phyloP scores from a whole-genome alignment of 1,140 invertebrate genomes.

The Orchesella cincta region DNA sequence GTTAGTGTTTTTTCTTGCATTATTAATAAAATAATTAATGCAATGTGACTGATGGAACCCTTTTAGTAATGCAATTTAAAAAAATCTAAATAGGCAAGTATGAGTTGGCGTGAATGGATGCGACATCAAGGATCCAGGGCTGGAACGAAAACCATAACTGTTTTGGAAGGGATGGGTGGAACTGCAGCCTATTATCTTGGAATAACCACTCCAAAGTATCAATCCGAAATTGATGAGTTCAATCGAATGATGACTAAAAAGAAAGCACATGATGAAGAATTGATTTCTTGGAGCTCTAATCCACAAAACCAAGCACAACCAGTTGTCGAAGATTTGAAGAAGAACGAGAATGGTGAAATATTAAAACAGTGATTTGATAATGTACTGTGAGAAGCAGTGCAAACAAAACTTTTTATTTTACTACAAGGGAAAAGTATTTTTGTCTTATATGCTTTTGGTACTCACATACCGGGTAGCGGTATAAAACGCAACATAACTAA shows the following conservation, averaged over 20 bases:
- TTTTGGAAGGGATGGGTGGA: slow-evolving; percentile 43
- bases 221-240: slow-evolving; percentile 50
- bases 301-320: not conserved
- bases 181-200: slow-evolving; percentile 44
- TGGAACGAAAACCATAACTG: slow-evolving; percentile 38
- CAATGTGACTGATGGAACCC: no score
- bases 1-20: not conserved
- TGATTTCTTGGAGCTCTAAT: slow-evolving; percentile 38
- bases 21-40: not conserved
- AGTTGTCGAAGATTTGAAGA: slow-evolving; percentile 10
- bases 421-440: no score
- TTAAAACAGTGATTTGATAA: not conserved
- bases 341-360: not conserved
- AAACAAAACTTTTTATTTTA: no score
- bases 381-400: no score
- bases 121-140: slow-evolving; percentile 31
- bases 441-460: no score
- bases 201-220: slow-evolving; percentile 47
- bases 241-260: slow-evolving; percentile 39
- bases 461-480: no score
- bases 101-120: slow-evolving; percentile 46
- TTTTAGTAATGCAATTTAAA: no score
- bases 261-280: slow-evolving; percentile 36
- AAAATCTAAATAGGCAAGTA: slow-evolving; percentile 33
- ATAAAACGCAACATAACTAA: no score